phyloP scores from a whole-genome alignment of 2,888 invertebrate species.

The Melinopterus prodromus region DNA sequence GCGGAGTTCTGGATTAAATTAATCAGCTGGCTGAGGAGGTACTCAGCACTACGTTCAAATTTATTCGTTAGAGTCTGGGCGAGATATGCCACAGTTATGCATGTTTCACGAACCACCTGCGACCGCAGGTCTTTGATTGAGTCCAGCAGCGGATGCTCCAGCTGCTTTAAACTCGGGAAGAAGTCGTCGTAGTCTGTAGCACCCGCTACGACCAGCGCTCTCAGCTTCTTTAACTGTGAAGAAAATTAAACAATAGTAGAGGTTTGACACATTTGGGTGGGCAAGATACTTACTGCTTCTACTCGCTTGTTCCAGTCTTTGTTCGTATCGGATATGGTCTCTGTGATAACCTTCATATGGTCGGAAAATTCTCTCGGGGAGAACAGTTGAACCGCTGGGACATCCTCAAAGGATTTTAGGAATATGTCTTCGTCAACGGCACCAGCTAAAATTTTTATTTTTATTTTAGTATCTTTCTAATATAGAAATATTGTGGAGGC shows the following conservation, averaged over 20 bases:
- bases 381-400: conserved; percentile 84
- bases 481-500: neutral
- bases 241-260: neutral
- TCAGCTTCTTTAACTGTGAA: conserved; percentile 82
- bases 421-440: conserved; percentile 91
- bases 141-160: conserved; percentile 83
- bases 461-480: no score
- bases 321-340: conserved; percentile 78
- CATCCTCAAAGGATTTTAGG: conserved; percentile 83
- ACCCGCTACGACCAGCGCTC: conserved; percentile 84
- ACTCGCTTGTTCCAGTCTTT: conserved; percentile 95
- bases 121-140: conserved; percentile 90
- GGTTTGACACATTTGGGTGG: no score
- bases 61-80: conserved; percentile 84
- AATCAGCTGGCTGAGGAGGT: conserved; percentile 83
- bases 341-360: conserved; percentile 76
- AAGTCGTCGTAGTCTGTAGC: conserved; percentile 78
- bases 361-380: conserved; percentile 86
- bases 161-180: conserved; percentile 74
- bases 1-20: conserved; percentile 94
- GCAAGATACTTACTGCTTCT: conserved; percentile 75
- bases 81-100: conserved; percentile 92
- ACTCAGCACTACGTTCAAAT: conserved; percentile 86
- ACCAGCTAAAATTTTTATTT: conserved; percentile 67
- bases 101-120: conserved; percentile 93